These are phyloP conservation scores for Alethe diademata DNA, from an alignment of 2,113 vertebrate genomes.

Conservation along the genomic window DNA sequence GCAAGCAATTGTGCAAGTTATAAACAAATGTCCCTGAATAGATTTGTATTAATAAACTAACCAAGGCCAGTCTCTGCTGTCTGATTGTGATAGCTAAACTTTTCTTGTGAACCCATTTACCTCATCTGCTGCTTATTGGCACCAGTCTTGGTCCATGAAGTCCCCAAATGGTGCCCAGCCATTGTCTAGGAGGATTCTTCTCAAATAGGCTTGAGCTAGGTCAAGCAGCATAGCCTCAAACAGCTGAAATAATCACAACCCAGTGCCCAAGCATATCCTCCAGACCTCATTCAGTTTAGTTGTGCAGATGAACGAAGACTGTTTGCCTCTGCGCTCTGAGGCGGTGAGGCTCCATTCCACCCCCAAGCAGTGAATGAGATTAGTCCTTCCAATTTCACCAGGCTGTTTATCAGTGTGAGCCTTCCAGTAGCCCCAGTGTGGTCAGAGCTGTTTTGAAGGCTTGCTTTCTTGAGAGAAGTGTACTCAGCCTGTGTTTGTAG, in stretches of 20 bases:
- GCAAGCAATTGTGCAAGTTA: background rate
- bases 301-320: background rate
- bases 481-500: background rate
- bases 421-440: background rate
- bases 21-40: background rate
- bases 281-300: background rate
- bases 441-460: background rate
- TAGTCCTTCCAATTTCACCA: background rate
- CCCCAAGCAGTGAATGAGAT: background rate
- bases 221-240: background rate
- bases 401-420: background rate
- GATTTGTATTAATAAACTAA: background rate
- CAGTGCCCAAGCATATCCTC: background rate
- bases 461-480: background rate
- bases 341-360: background rate
- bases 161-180: rapidly evolving
- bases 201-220: background rate
- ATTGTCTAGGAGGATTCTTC: background rate
- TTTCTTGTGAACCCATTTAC: background rate
- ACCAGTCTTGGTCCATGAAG: background rate
- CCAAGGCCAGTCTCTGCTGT: background rate
- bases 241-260: rapidly evolving
- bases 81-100: background rate
- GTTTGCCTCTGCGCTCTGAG: background rate
- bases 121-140: background rate